Conservation (phyloP, 2,888 invertebrate species). For the Drosophila colorata region DNA sequence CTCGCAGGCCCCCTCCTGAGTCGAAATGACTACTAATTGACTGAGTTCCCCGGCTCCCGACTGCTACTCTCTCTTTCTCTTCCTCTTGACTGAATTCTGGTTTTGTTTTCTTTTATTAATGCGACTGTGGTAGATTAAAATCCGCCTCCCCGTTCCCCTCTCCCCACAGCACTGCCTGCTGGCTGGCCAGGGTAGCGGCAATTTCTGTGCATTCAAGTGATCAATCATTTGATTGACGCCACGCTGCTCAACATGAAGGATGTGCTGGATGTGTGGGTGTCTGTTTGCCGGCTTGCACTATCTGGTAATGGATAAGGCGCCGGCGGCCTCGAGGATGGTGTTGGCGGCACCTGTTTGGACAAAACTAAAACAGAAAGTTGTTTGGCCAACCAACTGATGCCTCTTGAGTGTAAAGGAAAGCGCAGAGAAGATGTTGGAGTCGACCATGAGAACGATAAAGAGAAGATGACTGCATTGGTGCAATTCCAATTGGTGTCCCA, state of each 20-base stretch:
- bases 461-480: neutral
- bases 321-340: slow-evolving; percentile 1
- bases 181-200: slow-evolving; percentile 8
- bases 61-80: neutral
- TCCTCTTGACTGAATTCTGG: slow-evolving; percentile 22
- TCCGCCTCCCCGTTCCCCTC: slow-evolving; percentile 28
- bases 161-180: neutral
- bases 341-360: slow-evolving; percentile 59
- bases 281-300: slow-evolving; percentile 28
- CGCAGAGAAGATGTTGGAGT: neutral
- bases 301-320: slow-evolving; percentile 26
- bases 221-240: slow-evolving; percentile 78
- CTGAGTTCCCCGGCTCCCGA: slow-evolving; percentile 49
- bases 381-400: slow-evolving; percentile 40
- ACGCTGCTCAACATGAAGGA: slow-evolving; percentile 59
- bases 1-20: neutral
- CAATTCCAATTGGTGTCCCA: neutral
- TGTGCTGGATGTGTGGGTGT: slow-evolving; percentile 32
- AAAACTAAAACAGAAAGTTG: slow-evolving; percentile 55
- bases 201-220: slow-evolving; percentile 62
- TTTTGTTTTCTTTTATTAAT: slow-evolving; percentile 59
- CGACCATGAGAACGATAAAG: neutral
- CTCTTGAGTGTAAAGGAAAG: slow-evolving; percentile 17
- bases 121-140: slow-evolving; percentile 68
- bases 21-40: slow-evolving; percentile 75